phyloP scores from a whole-genome alignment of 2,888 invertebrate genomes.

The Drosophila melanosoma region DNA sequence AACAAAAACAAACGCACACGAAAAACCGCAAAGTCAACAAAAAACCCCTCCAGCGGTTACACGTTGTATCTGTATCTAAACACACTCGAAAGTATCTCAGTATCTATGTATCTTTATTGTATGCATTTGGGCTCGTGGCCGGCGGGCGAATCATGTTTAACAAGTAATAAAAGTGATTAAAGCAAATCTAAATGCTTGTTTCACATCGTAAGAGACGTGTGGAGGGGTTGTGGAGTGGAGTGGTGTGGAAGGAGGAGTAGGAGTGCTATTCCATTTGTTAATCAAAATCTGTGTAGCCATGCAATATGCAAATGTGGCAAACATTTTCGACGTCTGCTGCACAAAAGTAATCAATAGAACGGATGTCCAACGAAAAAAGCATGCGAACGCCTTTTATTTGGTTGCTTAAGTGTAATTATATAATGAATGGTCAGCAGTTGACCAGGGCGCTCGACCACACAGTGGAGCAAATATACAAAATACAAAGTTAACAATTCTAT shows the following conservation, averaged over 20 bases:
- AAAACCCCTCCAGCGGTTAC: conserved; percentile 26
- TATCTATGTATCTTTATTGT: conserved; percentile 22
- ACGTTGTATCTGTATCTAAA: conserved; percentile 11
- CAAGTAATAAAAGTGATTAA: conserved; percentile 75
- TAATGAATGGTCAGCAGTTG: conserved; percentile 64
- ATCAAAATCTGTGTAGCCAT: conserved; percentile 59
- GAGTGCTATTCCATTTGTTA: conserved; percentile 60
- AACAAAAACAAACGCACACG: conserved; percentile 18
- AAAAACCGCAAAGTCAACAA: conserved; percentile 71
- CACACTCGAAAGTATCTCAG: conserved; percentile 7
- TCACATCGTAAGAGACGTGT: conserved; percentile 15
- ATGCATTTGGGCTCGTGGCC: conserved; percentile 42
- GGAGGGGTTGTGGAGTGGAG: no score
- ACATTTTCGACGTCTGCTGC: conserved; percentile 15
- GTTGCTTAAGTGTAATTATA: conserved; percentile 62
- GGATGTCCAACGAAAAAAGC: conserved; percentile 40
- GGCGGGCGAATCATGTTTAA: conserved; percentile 67
- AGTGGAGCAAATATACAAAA: conserved; percentile 29
- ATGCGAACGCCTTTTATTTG: conserved; percentile 49
- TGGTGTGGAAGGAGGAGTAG: no score
- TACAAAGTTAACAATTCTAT: no score
- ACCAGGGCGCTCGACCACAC: conserved; percentile 1
- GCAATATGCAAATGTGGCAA: conserved; percentile 59
- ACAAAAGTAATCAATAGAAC: conserved; percentile 70
- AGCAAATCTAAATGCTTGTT: conserved; percentile 68